These are phyloP conservation scores for Tetraodon nigroviridis DNA, from an alignment of 2,113 vertebrate species.

Conservation along the genomic window DNA sequence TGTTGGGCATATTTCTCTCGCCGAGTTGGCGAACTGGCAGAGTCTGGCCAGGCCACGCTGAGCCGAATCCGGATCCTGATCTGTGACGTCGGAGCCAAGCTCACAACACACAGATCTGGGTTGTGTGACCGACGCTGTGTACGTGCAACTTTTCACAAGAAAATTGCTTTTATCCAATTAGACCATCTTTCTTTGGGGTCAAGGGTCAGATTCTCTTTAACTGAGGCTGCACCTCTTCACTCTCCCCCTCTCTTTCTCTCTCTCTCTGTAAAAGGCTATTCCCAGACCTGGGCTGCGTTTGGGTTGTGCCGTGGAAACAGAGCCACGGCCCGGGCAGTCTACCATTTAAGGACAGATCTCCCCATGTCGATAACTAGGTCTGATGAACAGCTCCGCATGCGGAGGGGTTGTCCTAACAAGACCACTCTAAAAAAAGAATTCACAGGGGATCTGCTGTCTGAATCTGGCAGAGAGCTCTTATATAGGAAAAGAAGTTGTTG, in stretches of 20 bases:
- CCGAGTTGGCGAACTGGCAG: too few species aligned
- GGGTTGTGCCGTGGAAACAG: constrained; percentile 55
- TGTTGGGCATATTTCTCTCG: too few species aligned
- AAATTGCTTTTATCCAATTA: neutral
- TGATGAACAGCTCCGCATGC: constrained; percentile 35
- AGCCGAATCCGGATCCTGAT: too few species aligned
- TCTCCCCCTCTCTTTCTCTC: constrained; percentile 5
- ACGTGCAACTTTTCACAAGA: neutral
- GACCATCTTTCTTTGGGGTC: constrained; percentile 14
- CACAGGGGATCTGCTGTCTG: constrained; percentile 26
- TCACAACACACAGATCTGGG: neutral
- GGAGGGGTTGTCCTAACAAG: constrained; percentile 22
- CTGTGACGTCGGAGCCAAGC: too few species aligned
- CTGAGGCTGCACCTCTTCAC: constrained; percentile 1
- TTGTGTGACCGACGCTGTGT: neutral
- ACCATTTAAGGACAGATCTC: constrained; percentile 74
- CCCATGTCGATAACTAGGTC: constrained; percentile 60
- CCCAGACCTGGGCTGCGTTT: constrained; percentile 55
- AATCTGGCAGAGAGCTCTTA: constrained; percentile 33
- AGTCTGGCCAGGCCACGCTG: too few species aligned
- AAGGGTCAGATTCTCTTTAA: neutral
- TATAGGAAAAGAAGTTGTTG: constrained; percentile 21
- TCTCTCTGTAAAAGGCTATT: constrained; percentile 52
- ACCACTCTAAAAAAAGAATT: constrained; percentile 50
- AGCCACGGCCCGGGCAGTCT: constrained; percentile 55